Conservation (phyloP, 2,888 invertebrate species). For the Phrixothrix hirtus region DNA sequence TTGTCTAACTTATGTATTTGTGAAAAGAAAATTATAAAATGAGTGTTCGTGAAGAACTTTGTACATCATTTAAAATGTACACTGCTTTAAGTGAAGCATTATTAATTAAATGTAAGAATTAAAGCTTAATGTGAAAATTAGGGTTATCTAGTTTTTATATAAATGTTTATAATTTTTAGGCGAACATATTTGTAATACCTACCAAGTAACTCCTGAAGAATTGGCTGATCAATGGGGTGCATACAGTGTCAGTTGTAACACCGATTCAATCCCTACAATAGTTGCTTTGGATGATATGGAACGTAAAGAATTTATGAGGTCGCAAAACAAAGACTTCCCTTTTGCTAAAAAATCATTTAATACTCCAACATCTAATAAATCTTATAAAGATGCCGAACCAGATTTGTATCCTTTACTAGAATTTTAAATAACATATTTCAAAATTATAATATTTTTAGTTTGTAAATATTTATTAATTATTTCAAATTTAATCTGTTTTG, state of each 20-base stretch:
- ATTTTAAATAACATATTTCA: too few species aligned
- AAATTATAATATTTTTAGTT: neutral
- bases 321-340: neutral
- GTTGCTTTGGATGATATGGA: conserved; percentile 66
- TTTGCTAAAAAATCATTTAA: neutral
- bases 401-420: conserved; percentile 18
- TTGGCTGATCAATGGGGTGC: conserved; percentile 81
- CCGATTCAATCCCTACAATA: conserved; percentile 64
- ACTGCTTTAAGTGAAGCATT: conserved; percentile 58
- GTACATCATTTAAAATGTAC: conserved; percentile 41
- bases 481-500: too few species aligned
- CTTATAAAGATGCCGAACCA: neutral
- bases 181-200: conserved; percentile 66
- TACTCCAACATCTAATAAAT: conserved; percentile 9
- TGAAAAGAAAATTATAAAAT: conserved; percentile 4
- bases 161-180: conserved; percentile 51
- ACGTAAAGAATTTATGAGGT: conserved; percentile 65
- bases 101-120: conserved; percentile 62
- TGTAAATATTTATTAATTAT: neutral
- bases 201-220: conserved; percentile 68
- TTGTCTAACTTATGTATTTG: neutral
- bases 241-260: conserved; percentile 68
- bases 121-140: neutral
- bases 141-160: neutral
- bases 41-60: conserved; percentile 30